Base-by-base conservation (phyloP, 2,113 vertebrate species). In the Brachypteracias leptosomus region DNA sequence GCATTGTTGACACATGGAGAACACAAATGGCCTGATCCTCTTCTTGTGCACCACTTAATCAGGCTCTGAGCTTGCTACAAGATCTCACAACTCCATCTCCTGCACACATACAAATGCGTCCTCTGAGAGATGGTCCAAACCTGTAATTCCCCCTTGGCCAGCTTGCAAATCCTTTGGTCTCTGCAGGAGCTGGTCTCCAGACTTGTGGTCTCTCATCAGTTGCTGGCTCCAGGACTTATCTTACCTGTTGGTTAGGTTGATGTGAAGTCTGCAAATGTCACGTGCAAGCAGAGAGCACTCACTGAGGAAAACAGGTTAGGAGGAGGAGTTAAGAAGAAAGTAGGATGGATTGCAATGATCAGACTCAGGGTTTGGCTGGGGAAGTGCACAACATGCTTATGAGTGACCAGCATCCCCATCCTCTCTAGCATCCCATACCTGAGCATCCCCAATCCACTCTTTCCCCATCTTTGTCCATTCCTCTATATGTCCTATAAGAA, bases 281-380 rank as follows among this genome's bases (percentile, higher is more conserved):
- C 7, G 16, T 0, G 1, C 21, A 71, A 36, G 24, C 59, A 51
- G 2, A 81, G 3, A 26, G 33, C 5, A 16, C 6, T 31, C 35
- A 71, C 1, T 3, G 8, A 28, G 25, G 16, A 25, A 26, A 26
- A 77, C 40, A 52, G 40, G n/a, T 6, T 3, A 2, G 3, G 11
- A 47, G 11, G 3, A 55, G 9, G 2, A 8, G 2, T 85, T 68
- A 51, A 72, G 57, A 28, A 59, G 20, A 78, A 44, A 4, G 28
- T 24, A 51, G 25, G 5, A 62, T 18, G 78, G 36, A 67, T 11
- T 36, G 19, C 15, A 15, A 16, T 9, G 14, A 63, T 29, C 31
- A 40, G 19, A 16, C 24, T 12, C 21, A 51, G 21, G 19, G 8
- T 76, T 21, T 89, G 21, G 46, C 40, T 78, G 31, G 31, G 67